These are phyloP conservation scores for Epinephelus fuscoguttatus DNA, from an alignment of 2,113 vertebrate genomes.

Conservation along the genomic window DNA sequence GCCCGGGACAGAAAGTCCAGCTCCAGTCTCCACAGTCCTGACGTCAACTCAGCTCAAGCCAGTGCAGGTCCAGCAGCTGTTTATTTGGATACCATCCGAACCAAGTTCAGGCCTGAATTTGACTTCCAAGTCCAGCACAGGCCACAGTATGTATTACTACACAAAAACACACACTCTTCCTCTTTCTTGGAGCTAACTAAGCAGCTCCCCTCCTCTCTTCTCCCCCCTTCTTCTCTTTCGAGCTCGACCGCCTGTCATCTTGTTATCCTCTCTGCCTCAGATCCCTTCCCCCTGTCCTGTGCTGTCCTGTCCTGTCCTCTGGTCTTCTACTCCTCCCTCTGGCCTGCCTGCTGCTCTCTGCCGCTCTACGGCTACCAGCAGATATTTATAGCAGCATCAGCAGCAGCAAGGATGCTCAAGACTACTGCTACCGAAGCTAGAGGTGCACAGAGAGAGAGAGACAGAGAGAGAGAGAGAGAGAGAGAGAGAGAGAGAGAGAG, in stretches of 20 bases:
- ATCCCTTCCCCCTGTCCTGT: constrained; percentile 58
- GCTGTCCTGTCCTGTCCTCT: constrained; percentile 56
- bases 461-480: constrained; percentile 31
- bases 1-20: constrained; percentile 11
- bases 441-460: constrained; percentile 70
- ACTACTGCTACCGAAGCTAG: constrained; percentile 75
- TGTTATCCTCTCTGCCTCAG: constrained; percentile 57
- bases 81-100: constrained; percentile 19
- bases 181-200: constrained; percentile 39
- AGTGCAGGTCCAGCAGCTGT: constrained; percentile 30
- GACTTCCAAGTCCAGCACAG: constrained; percentile 47
- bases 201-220: constrained; percentile 44
- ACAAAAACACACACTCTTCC: constrained; percentile 11
- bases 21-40: constrained; percentile 29
- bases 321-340: constrained; percentile 70
- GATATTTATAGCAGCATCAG: constrained; percentile 85
- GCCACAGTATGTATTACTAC: constrained; percentile 7
- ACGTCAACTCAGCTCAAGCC: constrained; percentile 24
- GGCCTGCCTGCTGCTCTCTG: constrained; percentile 77
- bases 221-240: constrained; percentile 51
- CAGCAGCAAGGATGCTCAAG: constrained; percentile 78
- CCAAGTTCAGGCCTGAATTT: constrained; percentile 50
- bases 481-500: constrained; percentile 30
- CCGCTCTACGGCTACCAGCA: constrained; percentile 68
- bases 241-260: constrained; percentile 44